Evolutionary conservation across 2,113 vertebrate genomes (phyloP).

Genomic region (Cettia cetti): DNA sequence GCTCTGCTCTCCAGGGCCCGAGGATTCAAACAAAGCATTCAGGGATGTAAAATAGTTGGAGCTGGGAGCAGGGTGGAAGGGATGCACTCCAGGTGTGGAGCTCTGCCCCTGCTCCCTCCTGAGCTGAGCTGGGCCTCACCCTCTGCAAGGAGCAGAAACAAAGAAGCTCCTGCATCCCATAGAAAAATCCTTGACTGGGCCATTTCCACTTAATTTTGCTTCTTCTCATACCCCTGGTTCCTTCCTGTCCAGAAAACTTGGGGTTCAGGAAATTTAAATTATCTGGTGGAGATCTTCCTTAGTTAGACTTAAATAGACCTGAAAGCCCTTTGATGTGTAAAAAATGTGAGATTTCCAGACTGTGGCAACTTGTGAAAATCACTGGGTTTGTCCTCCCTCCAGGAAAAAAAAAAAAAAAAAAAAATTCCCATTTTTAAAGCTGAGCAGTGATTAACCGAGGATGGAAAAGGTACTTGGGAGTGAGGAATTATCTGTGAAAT

Average conservation of each 20-base stretch:
- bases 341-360: neutral
- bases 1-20: neutral
- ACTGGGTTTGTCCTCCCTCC: neutral
- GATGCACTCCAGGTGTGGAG: neutral
- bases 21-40: neutral
- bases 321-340: neutral
- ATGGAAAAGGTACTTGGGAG: neutral
- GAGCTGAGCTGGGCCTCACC: neutral
- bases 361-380: neutral
- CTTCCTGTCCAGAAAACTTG: neutral
- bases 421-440: neutral
- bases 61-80: neutral
- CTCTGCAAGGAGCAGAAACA: neutral
- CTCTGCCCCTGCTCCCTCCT: neutral
- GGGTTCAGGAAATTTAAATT: too few relatives aligned
- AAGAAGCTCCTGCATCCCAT: accelerated
- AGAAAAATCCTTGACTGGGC: neutral
- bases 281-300: neutral
- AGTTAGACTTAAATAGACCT: neutral
- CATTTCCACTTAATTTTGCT: neutral
- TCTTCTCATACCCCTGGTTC: neutral
- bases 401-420: neutral
- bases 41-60: accelerated
- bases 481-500: neutral
- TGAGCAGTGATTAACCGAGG: neutral